These are phyloP conservation scores for Nomada fucata DNA, from an alignment of 2,888 invertebrate genomes.

Conservation along the genomic window DNA sequence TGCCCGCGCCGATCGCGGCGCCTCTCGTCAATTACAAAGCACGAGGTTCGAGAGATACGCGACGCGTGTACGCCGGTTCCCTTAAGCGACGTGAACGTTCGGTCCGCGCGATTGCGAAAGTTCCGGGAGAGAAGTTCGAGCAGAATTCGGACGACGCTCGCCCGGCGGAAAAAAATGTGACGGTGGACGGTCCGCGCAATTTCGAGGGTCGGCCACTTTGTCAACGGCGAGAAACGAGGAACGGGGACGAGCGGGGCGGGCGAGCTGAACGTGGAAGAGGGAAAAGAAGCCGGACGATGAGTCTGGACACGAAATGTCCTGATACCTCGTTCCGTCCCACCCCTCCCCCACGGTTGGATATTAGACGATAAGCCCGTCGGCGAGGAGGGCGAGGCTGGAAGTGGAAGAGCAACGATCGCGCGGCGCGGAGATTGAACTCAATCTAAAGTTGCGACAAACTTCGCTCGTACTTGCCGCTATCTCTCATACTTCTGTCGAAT, in stretches of 20 bases:
- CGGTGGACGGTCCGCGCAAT: constrained; percentile 41
- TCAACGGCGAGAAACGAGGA: constrained; percentile 42
- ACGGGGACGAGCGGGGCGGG: background rate
- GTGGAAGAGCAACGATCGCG: constrained; percentile 36
- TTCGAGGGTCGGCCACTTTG: constrained; percentile 55
- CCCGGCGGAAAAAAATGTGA: constrained; percentile 30
- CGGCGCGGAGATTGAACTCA: constrained; percentile 75
- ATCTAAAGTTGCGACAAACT: constrained; percentile 80
- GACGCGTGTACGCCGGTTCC: constrained; percentile 2
- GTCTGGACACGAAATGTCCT: constrained; percentile 55
- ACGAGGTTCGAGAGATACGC: background rate
- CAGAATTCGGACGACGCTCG: too few relatives aligned
- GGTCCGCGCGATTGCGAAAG: constrained; percentile 42
- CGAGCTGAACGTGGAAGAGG: background rate
- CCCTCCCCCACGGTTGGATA: constrained; percentile 59
- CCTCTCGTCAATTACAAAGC: background rate
- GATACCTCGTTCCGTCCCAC: constrained; percentile 60
- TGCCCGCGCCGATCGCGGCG: background rate
- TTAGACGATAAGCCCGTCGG: constrained; percentile 74
- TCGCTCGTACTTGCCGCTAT: constrained; percentile 67
- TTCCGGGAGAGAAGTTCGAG: constrained; percentile 43
- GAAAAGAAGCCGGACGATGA: constrained; percentile 22
- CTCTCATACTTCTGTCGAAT: constrained; percentile 74
- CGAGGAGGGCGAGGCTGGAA: constrained; percentile 31
- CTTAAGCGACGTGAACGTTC: background rate